Conservation (phyloP, 2,888 invertebrate genomes). For the Lasioglossum malachurum region DNA sequence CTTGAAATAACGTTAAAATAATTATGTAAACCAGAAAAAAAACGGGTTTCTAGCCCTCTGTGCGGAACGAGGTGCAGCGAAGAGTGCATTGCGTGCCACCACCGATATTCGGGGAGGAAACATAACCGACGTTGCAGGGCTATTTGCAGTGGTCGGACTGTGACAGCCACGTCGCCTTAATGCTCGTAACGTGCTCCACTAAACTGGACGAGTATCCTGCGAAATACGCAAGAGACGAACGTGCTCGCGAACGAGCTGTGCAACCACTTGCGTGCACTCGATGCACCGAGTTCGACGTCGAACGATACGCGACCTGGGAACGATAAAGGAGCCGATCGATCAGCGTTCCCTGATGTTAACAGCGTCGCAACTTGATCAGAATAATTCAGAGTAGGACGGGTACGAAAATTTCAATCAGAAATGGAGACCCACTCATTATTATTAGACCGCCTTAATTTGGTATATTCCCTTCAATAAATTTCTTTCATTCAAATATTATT, state of each 20-base stretch:
- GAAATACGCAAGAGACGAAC: constrained; percentile 31
- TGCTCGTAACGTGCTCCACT: constrained; percentile 59
- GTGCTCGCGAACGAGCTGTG: neutral
- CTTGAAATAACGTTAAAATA: neutral
- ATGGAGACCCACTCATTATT: neutral
- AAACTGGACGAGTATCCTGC: constrained; percentile 43
- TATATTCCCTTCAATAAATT: neutral
- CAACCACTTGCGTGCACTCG: neutral
- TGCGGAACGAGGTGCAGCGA: neutral
- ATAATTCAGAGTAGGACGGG: neutral
- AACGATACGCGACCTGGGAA: neutral
- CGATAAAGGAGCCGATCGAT: neutral
- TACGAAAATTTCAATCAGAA: neutral
- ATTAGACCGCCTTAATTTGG: neutral
- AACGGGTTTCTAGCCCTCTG: neutral
- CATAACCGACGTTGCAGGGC: constrained; percentile 3
- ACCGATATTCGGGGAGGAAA: constrained; percentile 32
- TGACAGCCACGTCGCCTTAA: constrained; percentile 58
- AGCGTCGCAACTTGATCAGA: neutral
- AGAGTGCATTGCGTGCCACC: constrained; percentile 27
- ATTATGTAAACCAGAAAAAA: neutral
- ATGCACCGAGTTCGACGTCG: neutral
- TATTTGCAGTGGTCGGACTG: constrained; percentile 44
- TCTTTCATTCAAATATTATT: neutral
- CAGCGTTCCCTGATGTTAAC: neutral